Base-by-base conservation (phyloP, 2,888 invertebrate genomes). In the Ectemnius lituratus region DNA sequence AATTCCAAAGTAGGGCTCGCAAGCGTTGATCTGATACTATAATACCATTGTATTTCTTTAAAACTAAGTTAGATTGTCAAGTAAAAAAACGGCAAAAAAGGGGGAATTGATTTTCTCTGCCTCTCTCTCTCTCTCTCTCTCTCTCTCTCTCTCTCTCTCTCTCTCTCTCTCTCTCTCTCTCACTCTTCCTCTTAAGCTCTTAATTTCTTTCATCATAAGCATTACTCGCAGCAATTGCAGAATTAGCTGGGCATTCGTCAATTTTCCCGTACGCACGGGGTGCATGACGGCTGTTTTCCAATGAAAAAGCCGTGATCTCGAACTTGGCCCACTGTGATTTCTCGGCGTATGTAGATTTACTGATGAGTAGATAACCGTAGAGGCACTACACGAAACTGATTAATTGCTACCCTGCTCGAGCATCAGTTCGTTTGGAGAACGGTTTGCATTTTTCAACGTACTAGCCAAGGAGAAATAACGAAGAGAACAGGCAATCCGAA, bases 181-280 rank as follows among this genome's bases (percentile, higher is more conserved):
- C 37, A 8, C 5, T 8, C 37, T 37, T 11, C 11, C 37, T 11
- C 37, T 11, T n/a, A n/a, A n/a, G n/a, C n/a, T n/a, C n/a, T 37
- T 6, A 37, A 11, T 37, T 37, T 37, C 11, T 37, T 8, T 37
- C 37, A 37, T 37, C 37, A 3, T 37, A 6, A 37, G 37, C 8
- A 37, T 37, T 8, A 8, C 4, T 37, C 4, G 37, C 37, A 37
- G 2, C 37, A 37, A 8, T 37, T 8, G 2, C 37, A 37, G 37
- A 37, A 37, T 16, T 52, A 52, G 52, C 52, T 67, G 57, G 49
- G 45, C 66, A 70, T 67, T 75, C 47, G 68, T 52, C 61, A 46
- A 59, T 60, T 75, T 71, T 61, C 68, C 66, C 58, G 66, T 23
- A 69, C 60, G 59, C 62, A 69, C 62, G 64, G 64, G 59, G 46